Evolutionary conservation across 2,113 vertebrate genomes (phyloP).

Genomic region (Nyctereutes procyonoides): DNA sequence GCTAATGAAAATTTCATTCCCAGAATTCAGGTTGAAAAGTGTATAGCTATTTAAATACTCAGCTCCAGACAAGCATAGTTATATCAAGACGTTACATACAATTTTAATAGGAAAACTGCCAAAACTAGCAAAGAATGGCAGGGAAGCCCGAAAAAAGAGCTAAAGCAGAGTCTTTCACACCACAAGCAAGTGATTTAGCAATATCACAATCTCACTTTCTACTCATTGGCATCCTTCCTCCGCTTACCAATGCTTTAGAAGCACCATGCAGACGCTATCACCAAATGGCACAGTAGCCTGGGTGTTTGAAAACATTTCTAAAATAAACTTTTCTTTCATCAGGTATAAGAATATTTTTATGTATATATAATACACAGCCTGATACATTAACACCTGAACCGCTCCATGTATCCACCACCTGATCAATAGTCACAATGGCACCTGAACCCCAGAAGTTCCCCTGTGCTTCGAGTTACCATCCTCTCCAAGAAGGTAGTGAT

Average conservation of each 20-base stretch:
- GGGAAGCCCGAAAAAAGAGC: background rate
- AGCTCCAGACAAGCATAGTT: background rate
- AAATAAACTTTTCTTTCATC: background rate
- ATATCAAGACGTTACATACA: background rate
- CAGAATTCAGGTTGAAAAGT: background rate
- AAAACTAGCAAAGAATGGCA: background rate
- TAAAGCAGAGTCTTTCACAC: background rate
- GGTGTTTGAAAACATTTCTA: background rate
- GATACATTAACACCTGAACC: too few species aligned
- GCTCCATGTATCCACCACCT: rapidly evolving
- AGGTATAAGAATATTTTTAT: rapidly evolving
- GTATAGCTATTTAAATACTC: constrained; percentile 14
- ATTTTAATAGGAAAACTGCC: constrained; percentile 60
- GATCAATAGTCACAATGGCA: background rate
- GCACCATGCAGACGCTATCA: background rate
- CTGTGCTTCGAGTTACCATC: too few species aligned
- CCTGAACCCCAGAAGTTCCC: too few species aligned
- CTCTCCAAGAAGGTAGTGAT: background rate
- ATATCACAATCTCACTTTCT: rapidly evolving
- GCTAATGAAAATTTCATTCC: background rate
- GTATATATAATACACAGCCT: rapidly evolving
- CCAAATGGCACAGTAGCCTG: background rate
- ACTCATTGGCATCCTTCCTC: background rate
- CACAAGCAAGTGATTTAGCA: background rate
- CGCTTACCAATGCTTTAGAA: rapidly evolving